phyloP scores from a whole-genome alignment of 1,140 invertebrate species.

The Drosophila equinoxialis region DNA sequence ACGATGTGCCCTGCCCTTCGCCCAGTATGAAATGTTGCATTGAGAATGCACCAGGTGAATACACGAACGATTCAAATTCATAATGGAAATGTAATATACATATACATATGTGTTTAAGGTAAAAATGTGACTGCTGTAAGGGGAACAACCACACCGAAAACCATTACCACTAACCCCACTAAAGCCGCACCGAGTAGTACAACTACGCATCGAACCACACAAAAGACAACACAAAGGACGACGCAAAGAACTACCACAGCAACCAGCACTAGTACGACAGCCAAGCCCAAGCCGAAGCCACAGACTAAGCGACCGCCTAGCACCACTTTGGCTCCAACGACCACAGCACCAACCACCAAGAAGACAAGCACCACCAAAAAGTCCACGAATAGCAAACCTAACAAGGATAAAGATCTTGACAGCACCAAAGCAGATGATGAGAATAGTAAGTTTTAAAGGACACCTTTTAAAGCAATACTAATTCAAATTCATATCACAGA shows the following conservation, averaged over 20 bases:
- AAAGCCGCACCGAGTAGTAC: slow-evolving; percentile 69
- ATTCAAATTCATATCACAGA: slow-evolving; percentile 32
- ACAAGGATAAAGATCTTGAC: slow-evolving; percentile 65
- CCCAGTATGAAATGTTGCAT: slow-evolving; percentile 92
- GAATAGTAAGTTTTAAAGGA: slow-evolving; percentile 50
- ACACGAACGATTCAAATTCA: too few species aligned
- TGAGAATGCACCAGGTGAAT: slow-evolving; percentile 85
- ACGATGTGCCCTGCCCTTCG: slow-evolving; percentile 90
- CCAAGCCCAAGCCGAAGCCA: slow-evolving; percentile 70
- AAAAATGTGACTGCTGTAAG: slow-evolving; percentile 60
- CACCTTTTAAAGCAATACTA: background rate
- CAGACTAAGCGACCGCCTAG: slow-evolving; percentile 75
- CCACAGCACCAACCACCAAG: slow-evolving; percentile 70
- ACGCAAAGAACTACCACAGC: slow-evolving; percentile 70
- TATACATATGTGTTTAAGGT: slow-evolving; percentile 14
- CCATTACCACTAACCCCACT: slow-evolving; percentile 72
- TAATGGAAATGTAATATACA: too few species aligned
- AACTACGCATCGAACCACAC: slow-evolving; percentile 73
- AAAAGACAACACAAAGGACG: slow-evolving; percentile 59
- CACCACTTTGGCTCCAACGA: slow-evolving; percentile 76
- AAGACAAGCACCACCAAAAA: slow-evolving; percentile 70
- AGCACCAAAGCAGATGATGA: slow-evolving; percentile 53
- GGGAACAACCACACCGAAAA: slow-evolving; percentile 56
- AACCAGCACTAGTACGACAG: slow-evolving; percentile 73
- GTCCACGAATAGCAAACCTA: slow-evolving; percentile 47